Evolutionary conservation across 2,797 vertebrate genomes (phyloP).

Genomic region (Darevskia nairensis): DNA sequence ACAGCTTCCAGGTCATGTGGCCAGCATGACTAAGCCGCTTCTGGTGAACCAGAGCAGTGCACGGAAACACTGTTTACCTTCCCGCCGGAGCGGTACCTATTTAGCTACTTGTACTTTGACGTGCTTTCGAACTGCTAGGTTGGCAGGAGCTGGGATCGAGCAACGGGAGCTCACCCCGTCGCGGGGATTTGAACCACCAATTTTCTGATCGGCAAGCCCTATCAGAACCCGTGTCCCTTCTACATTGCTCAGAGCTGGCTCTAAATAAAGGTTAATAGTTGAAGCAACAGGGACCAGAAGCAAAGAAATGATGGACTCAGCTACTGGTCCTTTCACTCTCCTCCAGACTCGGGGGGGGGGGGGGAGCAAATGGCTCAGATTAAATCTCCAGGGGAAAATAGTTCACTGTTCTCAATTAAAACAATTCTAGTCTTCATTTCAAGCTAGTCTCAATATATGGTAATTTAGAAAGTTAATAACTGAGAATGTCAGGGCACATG

Average conservation of each 20-base stretch:
- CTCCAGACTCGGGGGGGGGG: not conserved
- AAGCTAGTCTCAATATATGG: slow-evolving; percentile 14
- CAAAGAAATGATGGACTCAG: not conserved
- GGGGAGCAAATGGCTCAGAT: not conserved
- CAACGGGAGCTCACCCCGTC: too few species aligned
- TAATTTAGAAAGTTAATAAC: slow-evolving; percentile 46
- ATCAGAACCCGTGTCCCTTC: too few species aligned
- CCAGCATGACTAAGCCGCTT: too few species aligned
- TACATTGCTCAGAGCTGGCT: not conserved
- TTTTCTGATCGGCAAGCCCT: too few species aligned
- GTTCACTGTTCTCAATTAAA: slow-evolving; percentile 29
- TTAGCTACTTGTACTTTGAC: too few species aligned
- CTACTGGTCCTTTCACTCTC: not conserved
- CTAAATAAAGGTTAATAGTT: not conserved
- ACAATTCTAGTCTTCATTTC: slow-evolving; percentile 31
- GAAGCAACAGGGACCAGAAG: not conserved
- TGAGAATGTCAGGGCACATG: slow-evolving; percentile 36
- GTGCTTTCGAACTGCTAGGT: too few species aligned
- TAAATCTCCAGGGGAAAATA: not conserved
- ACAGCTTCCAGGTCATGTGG: too few species aligned
- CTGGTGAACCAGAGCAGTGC: too few species aligned
- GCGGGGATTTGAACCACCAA: too few species aligned
- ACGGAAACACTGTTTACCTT: too few species aligned
- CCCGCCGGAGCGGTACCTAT: too few species aligned
- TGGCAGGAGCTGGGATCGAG: too few species aligned